A percentile compares a stretch with the other conserved stretches of the same genome.
These are phyloP conservation scores for Plutomurus gul DNA, from an alignment of 1,140 invertebrate genomes.

Conservation along the genomic window DNA sequence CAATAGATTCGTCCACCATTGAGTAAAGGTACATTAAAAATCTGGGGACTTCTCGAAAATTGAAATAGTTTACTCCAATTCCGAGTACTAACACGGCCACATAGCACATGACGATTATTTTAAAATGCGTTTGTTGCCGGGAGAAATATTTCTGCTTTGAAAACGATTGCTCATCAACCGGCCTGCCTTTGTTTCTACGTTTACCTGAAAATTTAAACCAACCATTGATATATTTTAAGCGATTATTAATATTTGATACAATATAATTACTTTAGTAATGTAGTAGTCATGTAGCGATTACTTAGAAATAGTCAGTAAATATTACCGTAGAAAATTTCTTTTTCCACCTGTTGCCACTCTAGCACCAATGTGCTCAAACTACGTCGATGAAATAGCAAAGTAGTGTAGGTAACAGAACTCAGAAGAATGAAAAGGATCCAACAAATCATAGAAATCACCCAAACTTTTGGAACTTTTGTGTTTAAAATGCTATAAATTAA, in stretches of 20 bases:
- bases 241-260: not conserved
- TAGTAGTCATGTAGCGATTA: not conserved
- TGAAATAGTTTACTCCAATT: not conserved
- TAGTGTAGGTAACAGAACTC: not conserved
- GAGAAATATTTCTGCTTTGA: not conserved
- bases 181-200: not conserved
- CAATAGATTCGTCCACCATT: not conserved
- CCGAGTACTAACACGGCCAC: not conserved
- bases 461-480: not conserved
- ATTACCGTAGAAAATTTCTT: not conserved
- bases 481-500: not conserved
- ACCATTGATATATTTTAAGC: not conserved
- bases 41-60: not conserved
- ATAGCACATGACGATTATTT: not conserved
- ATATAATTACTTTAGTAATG: not conserved
- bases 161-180: not conserved
- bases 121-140: not conserved
- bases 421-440: not conserved
- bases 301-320: no score
- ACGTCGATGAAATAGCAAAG: not conserved
- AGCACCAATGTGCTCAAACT: not conserved
- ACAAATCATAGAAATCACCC: not conserved
- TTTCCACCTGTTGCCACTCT: not conserved
- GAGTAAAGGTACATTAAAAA: not conserved
- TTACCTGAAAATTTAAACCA: not conserved